phyloP scores from a whole-genome alignment of 2,888 invertebrate species.

The Tetheella fluctuosa region DNA sequence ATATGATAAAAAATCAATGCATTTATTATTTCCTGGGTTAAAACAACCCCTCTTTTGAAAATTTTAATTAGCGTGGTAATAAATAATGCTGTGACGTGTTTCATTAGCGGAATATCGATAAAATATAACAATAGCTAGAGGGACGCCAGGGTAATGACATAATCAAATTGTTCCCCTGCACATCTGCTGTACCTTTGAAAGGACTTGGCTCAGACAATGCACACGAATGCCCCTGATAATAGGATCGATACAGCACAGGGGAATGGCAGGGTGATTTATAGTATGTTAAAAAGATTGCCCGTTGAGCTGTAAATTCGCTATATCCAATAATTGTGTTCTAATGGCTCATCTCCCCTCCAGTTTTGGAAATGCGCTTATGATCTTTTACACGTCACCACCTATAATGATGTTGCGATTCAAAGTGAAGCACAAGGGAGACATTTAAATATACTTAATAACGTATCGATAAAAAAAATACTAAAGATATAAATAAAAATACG shows the following conservation, averaged over 20 bases:
- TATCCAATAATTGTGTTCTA: constrained; percentile 42
- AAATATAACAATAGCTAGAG: constrained; percentile 48
- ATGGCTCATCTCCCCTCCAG: constrained; percentile 31
- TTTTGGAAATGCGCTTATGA: constrained; percentile 20
- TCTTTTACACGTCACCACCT: constrained; percentile 12
- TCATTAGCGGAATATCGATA: constrained; percentile 50
- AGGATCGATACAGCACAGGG: constrained; percentile 55
- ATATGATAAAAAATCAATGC: background rate
- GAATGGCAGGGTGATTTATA: constrained; percentile 72
- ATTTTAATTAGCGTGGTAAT: constrained; percentile 26
- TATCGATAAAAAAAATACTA: too few species aligned
- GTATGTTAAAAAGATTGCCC: constrained; percentile 74
- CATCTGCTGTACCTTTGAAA: constrained; percentile 53
- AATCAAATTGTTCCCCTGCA: constrained; percentile 68
- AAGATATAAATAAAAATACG: too few species aligned
- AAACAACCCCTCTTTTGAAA: background rate
- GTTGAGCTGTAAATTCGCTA: constrained; percentile 60
- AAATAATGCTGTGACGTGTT: constrained; percentile 55
- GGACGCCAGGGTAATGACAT: constrained; percentile 58
- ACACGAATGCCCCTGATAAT: constrained; percentile 73
- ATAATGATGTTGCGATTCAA: too few species aligned
- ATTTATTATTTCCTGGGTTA: background rate
- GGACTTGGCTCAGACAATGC: constrained; percentile 45
- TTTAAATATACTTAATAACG: too few species aligned
- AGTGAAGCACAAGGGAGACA: too few species aligned